Evolutionary conservation across 1,140 invertebrate genomes (phyloP), one percentile per base, ranked within the genome.

Genomic region (Telenomus remus): DNA sequence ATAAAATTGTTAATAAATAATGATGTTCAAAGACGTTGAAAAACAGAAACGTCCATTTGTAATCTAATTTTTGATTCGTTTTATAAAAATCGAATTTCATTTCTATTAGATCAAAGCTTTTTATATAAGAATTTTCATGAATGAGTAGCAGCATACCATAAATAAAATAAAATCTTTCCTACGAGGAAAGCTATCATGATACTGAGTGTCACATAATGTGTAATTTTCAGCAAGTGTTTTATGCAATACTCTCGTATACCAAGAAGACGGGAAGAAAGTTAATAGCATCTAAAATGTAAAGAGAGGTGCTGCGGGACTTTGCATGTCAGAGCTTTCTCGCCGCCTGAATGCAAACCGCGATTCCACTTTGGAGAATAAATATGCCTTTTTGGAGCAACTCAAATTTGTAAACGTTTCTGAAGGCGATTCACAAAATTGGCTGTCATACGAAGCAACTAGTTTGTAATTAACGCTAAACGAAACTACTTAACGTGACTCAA

Each of bases 261-360:
- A 12, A 1, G 5, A 43, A 13, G 47, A 57, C 15, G 56, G 55
- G 15, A 61, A 53, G 16, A n/a, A 37, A 70, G 44, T 61, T 70
- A 55, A 60, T 35, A 48, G 44, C 56, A 61, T 70, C 43, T 70
- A 70, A 70, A 70, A 61, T 48, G 57, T 70, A 61, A 59, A 47
- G 57, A 61, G 66, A 50, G 48, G 55, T 51, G 43, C 48, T 49
- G 37, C 42, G 54, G 49, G 65, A 68, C 55, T 68, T 57, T 43
- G 65, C 54, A 49, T 59, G 55, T 61, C 19, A 50, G 53, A 55
- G 13, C 34, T 43, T 8, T 33, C 19, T 35, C 12, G 8, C 13
- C 12, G 43, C 43, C 12, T 12, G 12, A 44, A 44, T 42, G 63
- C 63, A 48, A 66, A 57, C 69, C 69, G 42, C 59, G 47, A 72